A percentile compares a stretch with the other conserved stretches of the same genome.
Evolutionary conservation across 2,888 invertebrate genomes (phyloP).

Genomic region (Leptura quadrifasciata): DNA sequence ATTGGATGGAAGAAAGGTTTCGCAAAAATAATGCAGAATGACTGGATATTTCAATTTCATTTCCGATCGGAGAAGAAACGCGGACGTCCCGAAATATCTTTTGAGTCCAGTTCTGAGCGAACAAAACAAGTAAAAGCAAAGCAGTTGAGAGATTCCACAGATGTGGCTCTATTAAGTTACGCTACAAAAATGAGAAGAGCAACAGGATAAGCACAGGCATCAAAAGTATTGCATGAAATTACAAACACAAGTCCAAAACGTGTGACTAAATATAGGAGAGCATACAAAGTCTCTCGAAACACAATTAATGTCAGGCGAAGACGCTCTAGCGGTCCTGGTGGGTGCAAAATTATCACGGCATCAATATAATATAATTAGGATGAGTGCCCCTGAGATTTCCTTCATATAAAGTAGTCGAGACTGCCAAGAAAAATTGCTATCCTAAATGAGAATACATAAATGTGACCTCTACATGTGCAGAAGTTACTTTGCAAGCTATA

Average conservation of each 20-base stretch:
- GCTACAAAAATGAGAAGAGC: constrained; percentile 47
- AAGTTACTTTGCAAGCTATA: constrained; percentile 51
- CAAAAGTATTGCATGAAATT: constrained; percentile 34
- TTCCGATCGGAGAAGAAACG: background rate
- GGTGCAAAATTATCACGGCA: constrained; percentile 59
- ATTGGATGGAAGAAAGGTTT: too few relatives aligned
- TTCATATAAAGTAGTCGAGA: constrained; percentile 52
- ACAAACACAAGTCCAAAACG: constrained; percentile 39
- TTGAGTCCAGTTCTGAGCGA: constrained; percentile 31
- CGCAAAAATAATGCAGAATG: too few relatives aligned
- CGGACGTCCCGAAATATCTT: constrained; percentile 30
- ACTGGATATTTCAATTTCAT: too few relatives aligned
- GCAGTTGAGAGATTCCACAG: constrained; percentile 26
- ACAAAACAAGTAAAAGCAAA: constrained; percentile 40
- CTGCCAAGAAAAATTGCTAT: constrained; percentile 58
- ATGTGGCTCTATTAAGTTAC: constrained; percentile 10
- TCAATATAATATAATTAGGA: constrained; percentile 57
- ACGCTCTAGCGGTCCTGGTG: constrained; percentile 57
- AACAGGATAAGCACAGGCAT: constrained; percentile 41
- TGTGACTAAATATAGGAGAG: constrained; percentile 37
- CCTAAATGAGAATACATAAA: constrained; percentile 48
- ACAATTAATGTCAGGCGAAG: constrained; percentile 49
- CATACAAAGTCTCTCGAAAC: constrained; percentile 35
- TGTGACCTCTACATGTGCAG: constrained; percentile 52
- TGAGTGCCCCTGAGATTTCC: constrained; percentile 57